Conservation (phyloP, 2,888 invertebrate species). For the Limnephilus lunatus region DNA sequence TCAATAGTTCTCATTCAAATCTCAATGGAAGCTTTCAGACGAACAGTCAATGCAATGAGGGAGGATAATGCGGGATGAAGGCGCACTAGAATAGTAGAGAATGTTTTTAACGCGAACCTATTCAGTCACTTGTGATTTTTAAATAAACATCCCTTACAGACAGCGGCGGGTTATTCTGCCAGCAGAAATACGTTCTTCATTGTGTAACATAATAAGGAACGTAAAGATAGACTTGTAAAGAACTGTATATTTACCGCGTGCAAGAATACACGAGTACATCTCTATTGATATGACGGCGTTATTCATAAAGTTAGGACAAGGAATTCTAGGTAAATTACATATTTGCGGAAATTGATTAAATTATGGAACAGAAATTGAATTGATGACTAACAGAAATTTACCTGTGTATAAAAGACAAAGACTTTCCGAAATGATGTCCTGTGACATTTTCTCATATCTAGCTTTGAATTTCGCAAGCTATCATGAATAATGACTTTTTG, state of each 20-base stretch:
- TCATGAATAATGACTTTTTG: neutral
- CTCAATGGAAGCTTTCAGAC: neutral
- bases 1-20: neutral
- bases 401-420: neutral
- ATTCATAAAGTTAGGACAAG: neutral
- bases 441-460: neutral
- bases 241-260: neutral
- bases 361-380: neutral
- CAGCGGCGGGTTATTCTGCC: constrained; percentile 3
- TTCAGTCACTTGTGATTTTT: constrained; percentile 27
- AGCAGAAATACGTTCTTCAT: constrained; percentile 15
- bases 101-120: neutral
- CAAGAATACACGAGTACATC: neutral
- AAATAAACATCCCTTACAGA: constrained; percentile 31
- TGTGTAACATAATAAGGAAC: constrained; percentile 34
- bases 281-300: constrained; percentile 3
- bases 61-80: neutral
- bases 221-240: neutral
- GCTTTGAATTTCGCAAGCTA: neutral
- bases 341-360: neutral
- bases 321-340: neutral
- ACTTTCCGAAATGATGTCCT: neutral
- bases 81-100: neutral
- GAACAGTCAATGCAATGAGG: neutral
- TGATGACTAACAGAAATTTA: neutral